phyloP scores from a whole-genome alignment of 1,140 invertebrate genomes.

The Bombus haemorrhoidalis region DNA sequence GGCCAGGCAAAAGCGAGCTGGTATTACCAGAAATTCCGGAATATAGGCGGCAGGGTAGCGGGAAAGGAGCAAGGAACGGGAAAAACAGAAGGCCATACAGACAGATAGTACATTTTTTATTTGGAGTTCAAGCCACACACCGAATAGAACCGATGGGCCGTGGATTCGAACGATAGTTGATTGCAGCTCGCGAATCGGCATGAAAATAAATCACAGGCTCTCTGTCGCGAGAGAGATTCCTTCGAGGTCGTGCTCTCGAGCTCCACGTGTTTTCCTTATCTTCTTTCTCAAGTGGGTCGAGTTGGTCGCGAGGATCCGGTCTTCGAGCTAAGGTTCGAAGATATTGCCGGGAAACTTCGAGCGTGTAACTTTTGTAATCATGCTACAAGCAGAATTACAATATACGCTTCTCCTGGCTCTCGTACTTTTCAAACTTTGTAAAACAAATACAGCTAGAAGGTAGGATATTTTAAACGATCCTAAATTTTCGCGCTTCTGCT shows the following conservation, averaged over 20 bases:
- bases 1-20: not conserved
- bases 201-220: conserved; percentile 38
- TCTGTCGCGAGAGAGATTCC: not conserved
- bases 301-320: not conserved
- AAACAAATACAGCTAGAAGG: not conserved
- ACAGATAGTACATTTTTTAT: conserved; percentile 52
- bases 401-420: too few relatives aligned
- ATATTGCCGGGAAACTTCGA: not conserved
- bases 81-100: conserved; percentile 19
- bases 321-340: not conserved
- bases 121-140: conserved; percentile 8
- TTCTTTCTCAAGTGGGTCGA: not conserved
- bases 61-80: not conserved
- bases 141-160: conserved; percentile 45
- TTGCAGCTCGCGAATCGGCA: conserved; percentile 40
- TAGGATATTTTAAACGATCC: not conserved
- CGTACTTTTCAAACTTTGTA: not conserved
- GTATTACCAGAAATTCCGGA: conserved; percentile 35
- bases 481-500: conserved; percentile 9
- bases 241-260: not conserved
- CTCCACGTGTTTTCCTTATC: not conserved
- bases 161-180: conserved; percentile 49
- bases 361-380: too few relatives aligned
- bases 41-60: not conserved
- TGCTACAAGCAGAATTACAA: too few relatives aligned